A percentile compares a stretch with the other conserved stretches of the same genome.
phyloP scores from a whole-genome alignment of 2,797 vertebrate species.

The Danio aesculapii region DNA sequence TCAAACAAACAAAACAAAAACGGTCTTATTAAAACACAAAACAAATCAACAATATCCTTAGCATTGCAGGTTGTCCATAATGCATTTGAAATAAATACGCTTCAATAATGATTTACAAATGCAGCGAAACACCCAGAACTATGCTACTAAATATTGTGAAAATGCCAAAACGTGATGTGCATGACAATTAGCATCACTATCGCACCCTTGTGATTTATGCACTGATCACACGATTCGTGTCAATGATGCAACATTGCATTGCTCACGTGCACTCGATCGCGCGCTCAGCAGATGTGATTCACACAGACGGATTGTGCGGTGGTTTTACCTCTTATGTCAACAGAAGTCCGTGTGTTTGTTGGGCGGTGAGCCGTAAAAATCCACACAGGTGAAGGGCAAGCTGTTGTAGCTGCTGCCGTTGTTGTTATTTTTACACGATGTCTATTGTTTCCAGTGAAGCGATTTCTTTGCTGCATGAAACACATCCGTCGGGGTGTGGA shows the following conservation, averaged over 20 bases:
- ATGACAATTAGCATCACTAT: not conserved
- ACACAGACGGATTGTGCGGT: not conserved
- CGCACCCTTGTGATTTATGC: not conserved
- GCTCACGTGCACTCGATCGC: constrained; percentile 26
- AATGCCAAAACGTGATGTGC: not conserved
- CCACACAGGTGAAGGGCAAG: not conserved
- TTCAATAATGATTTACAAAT: too few relatives aligned
- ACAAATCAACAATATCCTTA: too few relatives aligned
- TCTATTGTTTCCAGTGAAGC: constrained; percentile 16
- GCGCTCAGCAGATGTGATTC: not conserved
- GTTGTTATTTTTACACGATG: not conserved
- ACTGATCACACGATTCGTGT: not conserved
- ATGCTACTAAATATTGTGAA: not conserved
- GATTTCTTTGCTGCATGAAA: constrained; percentile 15
- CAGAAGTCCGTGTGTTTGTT: constrained; percentile 1
- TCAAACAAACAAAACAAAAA: too few relatives aligned
- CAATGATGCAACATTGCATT: not conserved
- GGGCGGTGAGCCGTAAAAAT: constrained; percentile 7
- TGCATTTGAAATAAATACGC: too few relatives aligned
- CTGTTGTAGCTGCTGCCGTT: not conserved
- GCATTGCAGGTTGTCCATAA: too few relatives aligned
- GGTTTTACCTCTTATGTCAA: constrained; percentile 7
- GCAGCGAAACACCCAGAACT: not conserved
- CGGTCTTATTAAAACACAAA: too few relatives aligned
- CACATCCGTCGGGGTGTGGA: constrained; percentile 15